Evolutionary conservation across 2,113 vertebrate species (phyloP).

Genomic region (Synodontis membranacea): DNA sequence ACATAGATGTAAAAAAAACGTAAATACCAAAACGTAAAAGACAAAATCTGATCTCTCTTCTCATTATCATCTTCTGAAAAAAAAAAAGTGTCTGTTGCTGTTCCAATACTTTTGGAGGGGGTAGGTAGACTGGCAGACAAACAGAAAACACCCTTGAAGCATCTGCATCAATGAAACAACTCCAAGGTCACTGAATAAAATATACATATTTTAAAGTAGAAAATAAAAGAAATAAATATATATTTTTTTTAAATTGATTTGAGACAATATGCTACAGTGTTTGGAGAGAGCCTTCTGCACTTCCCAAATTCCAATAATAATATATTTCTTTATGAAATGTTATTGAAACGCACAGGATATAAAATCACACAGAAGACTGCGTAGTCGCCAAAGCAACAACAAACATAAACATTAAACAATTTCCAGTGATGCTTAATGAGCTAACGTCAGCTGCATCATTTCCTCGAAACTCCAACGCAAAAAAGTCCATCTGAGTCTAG

Average conservation of each 20-base stretch:
- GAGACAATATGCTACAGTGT: background rate
- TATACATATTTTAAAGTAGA: background rate
- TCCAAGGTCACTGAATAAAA: background rate
- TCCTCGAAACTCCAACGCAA: slow-evolving; percentile 3
- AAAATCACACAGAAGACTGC: background rate
- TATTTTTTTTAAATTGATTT: background rate
- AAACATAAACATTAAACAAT: no score
- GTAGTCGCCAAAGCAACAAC: background rate
- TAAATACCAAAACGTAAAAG: no score
- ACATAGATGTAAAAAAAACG: no score
- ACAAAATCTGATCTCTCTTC: no score
- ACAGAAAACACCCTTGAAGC: background rate
- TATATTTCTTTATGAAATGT: background rate
- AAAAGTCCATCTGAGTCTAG: background rate
- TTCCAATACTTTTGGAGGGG: no score
- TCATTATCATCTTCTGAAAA: no score
- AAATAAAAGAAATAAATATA: background rate
- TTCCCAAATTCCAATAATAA: background rate
- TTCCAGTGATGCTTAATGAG: background rate
- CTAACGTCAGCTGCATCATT: background rate
- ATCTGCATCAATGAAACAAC: background rate
- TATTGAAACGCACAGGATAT: background rate
- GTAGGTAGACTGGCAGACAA: background rate
- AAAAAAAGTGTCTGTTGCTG: no score
- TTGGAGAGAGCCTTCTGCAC: background rate